Evolutionary conservation across 1,140 invertebrate genomes (phyloP).

Genomic region (Drosophila jambulina): DNA sequence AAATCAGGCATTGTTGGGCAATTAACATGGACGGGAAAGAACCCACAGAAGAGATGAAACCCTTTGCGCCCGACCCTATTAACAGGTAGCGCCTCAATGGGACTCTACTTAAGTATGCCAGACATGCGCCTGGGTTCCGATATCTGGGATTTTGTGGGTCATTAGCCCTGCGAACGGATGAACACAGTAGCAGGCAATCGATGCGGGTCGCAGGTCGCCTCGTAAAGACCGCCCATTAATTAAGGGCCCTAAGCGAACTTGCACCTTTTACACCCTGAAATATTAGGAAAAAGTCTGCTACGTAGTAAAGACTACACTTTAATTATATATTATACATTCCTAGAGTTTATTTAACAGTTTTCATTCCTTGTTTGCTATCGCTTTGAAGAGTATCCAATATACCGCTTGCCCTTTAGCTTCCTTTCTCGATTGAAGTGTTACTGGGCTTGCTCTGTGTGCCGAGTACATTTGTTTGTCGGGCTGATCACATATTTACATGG

Average conservation of each 20-base stretch:
- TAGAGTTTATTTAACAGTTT: neutral
- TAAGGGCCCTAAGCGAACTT: conserved; percentile 13
- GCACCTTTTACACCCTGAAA: neutral
- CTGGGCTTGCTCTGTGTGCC: conserved; percentile 19
- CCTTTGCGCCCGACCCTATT: conserved; percentile 28
- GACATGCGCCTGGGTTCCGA: conserved; percentile 47
- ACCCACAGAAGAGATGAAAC: conserved; percentile 5
- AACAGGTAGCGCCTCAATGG: conserved; percentile 47
- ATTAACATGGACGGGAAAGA: conserved; percentile 38
- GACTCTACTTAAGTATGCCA: conserved; percentile 46
- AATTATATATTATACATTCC: neutral
- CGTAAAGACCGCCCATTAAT: conserved; percentile 61
- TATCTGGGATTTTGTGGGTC: conserved; percentile 48
- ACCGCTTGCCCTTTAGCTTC: neutral
- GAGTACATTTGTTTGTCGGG: conserved; percentile 29
- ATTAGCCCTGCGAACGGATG: conserved; percentile 52
- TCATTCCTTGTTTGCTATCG: neutral
- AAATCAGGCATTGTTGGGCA: conserved; percentile 40
- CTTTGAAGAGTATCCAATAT: neutral
- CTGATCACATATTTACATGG: conserved; percentile 65
- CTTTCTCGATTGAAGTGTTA: conserved; percentile 19
- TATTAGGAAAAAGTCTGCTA: neutral
- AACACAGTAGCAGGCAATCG: conserved; percentile 47
- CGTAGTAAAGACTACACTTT: neutral
- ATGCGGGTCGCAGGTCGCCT: conserved; percentile 23